Conservation (phyloP, 2,797 vertebrate species). For the Paedocypris micromegethes region DNA sequence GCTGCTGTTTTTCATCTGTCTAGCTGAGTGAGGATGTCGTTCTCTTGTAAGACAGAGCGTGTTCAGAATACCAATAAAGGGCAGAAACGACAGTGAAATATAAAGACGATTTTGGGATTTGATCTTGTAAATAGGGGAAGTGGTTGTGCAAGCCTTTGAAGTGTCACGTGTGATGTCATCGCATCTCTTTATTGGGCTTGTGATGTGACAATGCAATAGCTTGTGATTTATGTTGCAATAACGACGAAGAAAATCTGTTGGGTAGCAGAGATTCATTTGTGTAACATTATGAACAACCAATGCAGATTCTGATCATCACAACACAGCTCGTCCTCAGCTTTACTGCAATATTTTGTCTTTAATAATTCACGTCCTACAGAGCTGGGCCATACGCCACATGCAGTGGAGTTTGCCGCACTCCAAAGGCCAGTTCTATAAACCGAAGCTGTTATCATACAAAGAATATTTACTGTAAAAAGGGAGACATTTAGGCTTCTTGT, state of each 20-base stretch:
- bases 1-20: slow-evolving; percentile 21
- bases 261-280: background rate
- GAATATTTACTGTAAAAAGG: background rate
- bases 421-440: background rate
- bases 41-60: slow-evolving; percentile 34
- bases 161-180: slow-evolving; percentile 1
- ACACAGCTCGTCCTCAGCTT: slow-evolving; percentile 45
- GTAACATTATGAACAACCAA: background rate
- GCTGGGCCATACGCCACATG: slow-evolving; percentile 45
- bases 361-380: slow-evolving; percentile 69
- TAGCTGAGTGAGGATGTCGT: slow-evolving; percentile 31
- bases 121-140: slow-evolving; percentile 3
- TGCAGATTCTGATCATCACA: slow-evolving; percentile 14
- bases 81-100: slow-evolving; percentile 3
- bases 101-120: background rate
- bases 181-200: background rate
- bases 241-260: no score
- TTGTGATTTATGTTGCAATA: background rate
- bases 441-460: background rate
- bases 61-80: slow-evolving; percentile 38
- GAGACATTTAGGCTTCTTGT: background rate
- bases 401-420: slow-evolving; percentile 29
- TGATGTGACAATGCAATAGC: background rate
- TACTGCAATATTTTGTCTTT: slow-evolving; percentile 63
- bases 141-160: background rate